Evolutionary conservation across 2,113 vertebrate species (phyloP).

Genomic region (Chrysochloris asiatica): DNA sequence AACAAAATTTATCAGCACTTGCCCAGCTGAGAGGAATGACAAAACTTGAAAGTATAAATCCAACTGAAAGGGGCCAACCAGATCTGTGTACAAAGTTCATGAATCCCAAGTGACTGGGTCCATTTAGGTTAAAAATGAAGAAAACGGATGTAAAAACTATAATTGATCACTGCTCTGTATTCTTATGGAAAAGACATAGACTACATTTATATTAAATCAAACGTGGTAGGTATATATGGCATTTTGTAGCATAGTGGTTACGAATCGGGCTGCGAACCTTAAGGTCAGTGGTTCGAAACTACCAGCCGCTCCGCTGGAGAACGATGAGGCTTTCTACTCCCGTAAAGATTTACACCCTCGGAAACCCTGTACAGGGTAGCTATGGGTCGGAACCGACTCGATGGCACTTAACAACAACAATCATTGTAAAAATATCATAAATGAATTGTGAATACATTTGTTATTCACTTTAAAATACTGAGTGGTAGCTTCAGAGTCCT

Average conservation of each 20-base stretch:
- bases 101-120: neutral
- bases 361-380: too few relatives aligned
- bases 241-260: neutral
- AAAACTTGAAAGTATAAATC: neutral
- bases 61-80: neutral
- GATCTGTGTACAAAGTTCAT: neutral
- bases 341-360: too few relatives aligned
- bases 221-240: too few relatives aligned
- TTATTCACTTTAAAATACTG: neutral
- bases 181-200: neutral
- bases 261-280: too few relatives aligned
- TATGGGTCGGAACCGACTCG: too few relatives aligned
- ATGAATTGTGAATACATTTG: neutral
- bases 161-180: neutral
- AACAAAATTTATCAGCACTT: neutral
- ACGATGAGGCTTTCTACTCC: too few relatives aligned
- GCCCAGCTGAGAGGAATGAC: neutral
- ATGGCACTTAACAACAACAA: too few relatives aligned
- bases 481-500: neutral
- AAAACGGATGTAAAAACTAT: neutral
- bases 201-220: neutral
- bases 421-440: neutral
- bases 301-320: too few relatives aligned
- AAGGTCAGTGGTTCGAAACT: too few relatives aligned
- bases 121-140: neutral